Base-by-base conservation (phyloP, 2,888 invertebrate species). In the Zhuqinia jingwanae region DNA sequence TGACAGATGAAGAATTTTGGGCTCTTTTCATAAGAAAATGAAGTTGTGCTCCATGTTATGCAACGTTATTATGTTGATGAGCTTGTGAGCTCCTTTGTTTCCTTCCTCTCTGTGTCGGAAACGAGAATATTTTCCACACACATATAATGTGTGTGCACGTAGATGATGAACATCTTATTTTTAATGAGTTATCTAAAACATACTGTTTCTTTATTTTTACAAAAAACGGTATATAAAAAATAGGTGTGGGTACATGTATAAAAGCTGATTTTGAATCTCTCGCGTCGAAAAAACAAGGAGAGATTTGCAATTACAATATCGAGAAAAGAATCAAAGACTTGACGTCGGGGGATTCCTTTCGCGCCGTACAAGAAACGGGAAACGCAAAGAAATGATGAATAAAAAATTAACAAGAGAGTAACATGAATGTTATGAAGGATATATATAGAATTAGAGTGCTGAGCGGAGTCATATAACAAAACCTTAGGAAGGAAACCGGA, bases 1-100 rank as follows among this genome's bases (percentile, higher is more conserved):
- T 83, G 83, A 83, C 83, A 83, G 76, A 83, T 83, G 83, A 83
- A 65, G 83, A 47, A 83, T 83, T 63, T 45, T 63, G 56, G 30
- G 27, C 75, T 53, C 20, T 70, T 47, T 70, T 75, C 36, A 36
- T 36, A 47, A 50, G 50, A 50, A 36, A 79, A 68, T 79, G 63
- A 81, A 80, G 65, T 53, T 53, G 36, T 8, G 63, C 17, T 42
- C n/a, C 60, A 17, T 73, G 17, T 75, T 8, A 6, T 36, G 8
- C 8, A 36, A 13, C 13, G n/a, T n/a, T n/a, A 53, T 75, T 75
- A 56, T 56, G 75, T 56, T 75, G 75, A 75, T 75, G 53, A 75
- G 75, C 75, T 53, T 36, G 53, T 36, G 10, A n/a, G n/a, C 42
- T 30, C 53, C 20, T 0, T 6, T 5, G 17, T 53, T 53, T 25